Evolutionary conservation across 2,113 vertebrate genomes (phyloP).

Genomic region (Natator depressus): DNA sequence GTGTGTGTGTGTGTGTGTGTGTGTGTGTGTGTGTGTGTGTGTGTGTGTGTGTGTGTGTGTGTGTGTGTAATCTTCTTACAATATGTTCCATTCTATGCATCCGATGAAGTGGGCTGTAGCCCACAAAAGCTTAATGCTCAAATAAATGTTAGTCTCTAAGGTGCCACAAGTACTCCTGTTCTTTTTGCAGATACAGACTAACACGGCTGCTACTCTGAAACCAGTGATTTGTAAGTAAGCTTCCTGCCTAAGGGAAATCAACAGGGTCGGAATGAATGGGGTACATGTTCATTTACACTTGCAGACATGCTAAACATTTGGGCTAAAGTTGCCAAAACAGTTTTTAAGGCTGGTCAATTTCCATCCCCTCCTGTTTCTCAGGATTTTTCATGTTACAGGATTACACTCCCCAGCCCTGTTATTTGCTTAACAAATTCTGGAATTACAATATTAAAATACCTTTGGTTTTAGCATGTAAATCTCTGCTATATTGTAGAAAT

Average conservation of each 20-base stretch:
- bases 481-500: background rate
- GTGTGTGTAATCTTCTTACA: too few relatives aligned
- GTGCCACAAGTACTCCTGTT: too few relatives aligned
- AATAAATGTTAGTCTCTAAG: too few relatives aligned
- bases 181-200: too few relatives aligned
- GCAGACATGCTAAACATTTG: background rate
- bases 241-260: background rate
- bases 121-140: too few relatives aligned
- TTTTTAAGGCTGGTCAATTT: background rate
- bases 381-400: background rate
- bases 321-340: background rate
- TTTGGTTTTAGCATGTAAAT: background rate
- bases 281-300: rapidly evolving
- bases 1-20: too few relatives aligned
- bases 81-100: too few relatives aligned
- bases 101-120: too few relatives aligned
- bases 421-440: background rate
- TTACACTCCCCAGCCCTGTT: background rate
- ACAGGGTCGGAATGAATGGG: background rate
- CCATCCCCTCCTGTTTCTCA: rapidly evolving
- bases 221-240: background rate
- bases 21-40: too few relatives aligned
- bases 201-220: too few relatives aligned
- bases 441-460: background rate
- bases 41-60: too few relatives aligned